phyloP scores from a whole-genome alignment of 2,888 invertebrate species.

The Netelia melanura region DNA sequence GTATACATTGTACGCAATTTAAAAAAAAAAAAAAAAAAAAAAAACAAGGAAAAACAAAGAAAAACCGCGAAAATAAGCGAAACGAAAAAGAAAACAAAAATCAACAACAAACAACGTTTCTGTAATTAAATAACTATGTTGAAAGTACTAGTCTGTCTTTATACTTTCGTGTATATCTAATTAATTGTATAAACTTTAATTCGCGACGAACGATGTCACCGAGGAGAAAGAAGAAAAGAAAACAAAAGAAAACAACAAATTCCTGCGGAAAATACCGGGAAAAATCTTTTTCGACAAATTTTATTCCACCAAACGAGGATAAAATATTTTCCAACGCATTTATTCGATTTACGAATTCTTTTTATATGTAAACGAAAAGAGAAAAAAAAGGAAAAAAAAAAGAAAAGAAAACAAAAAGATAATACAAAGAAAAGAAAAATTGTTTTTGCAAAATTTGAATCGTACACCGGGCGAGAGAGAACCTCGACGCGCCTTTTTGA shows the following conservation, averaged over 20 bases:
- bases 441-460: constrained; percentile 40
- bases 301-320: neutral
- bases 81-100: constrained; percentile 39
- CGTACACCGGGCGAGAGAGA: too few relatives aligned
- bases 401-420: constrained; percentile 1
- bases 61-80: constrained; percentile 17
- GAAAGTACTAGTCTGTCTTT: constrained; percentile 84
- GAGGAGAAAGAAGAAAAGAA: neutral
- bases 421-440: constrained; percentile 32
- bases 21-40: constrained; percentile 32
- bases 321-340: too few relatives aligned
- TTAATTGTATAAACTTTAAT: constrained; percentile 4
- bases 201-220: neutral
- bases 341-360: too few relatives aligned
- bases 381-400: constrained; percentile 26
- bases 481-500: constrained; percentile 1
- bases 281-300: constrained; percentile 60
- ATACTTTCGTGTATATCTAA: constrained; percentile 79
- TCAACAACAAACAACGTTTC: constrained; percentile 1
- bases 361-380: constrained; percentile 29
- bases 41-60: constrained; percentile 6
- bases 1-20: constrained; percentile 82
- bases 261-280: constrained; percentile 52
- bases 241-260: neutral
- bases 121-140: constrained; percentile 82